Evolutionary conservation across 2,888 invertebrate species (phyloP), one percentile per base, ranked within the genome.

Genomic region (Rhabditoides inermis): DNA sequence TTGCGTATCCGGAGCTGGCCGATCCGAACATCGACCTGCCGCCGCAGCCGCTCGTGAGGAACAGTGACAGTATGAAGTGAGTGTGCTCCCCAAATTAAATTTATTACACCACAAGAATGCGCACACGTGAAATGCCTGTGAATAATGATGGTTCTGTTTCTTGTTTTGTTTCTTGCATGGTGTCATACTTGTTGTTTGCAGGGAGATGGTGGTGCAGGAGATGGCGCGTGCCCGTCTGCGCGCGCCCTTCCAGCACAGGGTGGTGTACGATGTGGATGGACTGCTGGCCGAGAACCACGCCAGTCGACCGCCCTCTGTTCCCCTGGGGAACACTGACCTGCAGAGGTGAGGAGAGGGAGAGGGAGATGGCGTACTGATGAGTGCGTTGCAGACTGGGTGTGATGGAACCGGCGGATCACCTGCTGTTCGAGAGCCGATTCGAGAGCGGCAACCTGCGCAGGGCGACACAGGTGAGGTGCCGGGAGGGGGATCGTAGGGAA

Each of bases 371-470:
- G 6, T 22, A 4, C 18, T 20, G 15, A 26, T 32, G 28, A 27
- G 12, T 44, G 26, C 2, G 20, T 54, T 53, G 40, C 23, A 40
- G 49, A 49, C 36, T 52, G 22, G 41, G 46, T 22, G n/a, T n/a
- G n/a, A n/a, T 61, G 23, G 65, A 66, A 44, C 32, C 57, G 0
- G 40, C 55, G 5, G 60, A 77, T 79, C 66, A 79, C 60, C 67
- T 88, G 40, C 79, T 81, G 49, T 89, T 89, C 77, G 88, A 88
- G 76, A 86, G 88, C 4, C 83, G 88, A 72, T 89, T 89, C 79
- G 89, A 89, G 77, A 85, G 86, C 65, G 89, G 88, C 23, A 89
- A 89, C 79, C 80, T 89, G 27, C 81, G 88, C 53, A 86, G 86
- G 82, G 88, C 82, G 22, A 84, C 87, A 76, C 86, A 86, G 84